Percentiles rank a stretch among this genome's conserved stretches.
Conservation (phyloP, 2,888 invertebrate genomes). For the Boloria selene region DNA sequence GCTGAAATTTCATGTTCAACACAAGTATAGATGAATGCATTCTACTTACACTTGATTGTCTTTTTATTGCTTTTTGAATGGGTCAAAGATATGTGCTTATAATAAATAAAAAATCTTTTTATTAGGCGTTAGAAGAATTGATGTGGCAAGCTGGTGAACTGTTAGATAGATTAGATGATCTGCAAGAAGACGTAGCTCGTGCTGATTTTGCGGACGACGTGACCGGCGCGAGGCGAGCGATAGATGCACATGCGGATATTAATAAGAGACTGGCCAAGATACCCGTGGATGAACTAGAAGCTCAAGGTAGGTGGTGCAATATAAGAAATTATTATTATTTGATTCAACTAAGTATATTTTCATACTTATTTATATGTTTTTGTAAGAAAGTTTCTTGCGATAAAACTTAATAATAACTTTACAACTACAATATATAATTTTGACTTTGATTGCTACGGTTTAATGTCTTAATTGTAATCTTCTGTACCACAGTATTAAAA, state of each 20-base stretch:
- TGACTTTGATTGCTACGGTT: no score
- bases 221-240: conserved; percentile 93
- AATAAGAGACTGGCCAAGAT: conserved; percentile 96
- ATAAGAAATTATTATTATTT: not conserved
- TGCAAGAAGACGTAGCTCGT: conserved; percentile 95
- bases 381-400: no score
- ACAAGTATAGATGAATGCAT: not conserved
- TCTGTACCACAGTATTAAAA: no score
- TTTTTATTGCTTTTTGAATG: no score
- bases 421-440: no score
- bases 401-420: no score
- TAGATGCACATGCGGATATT: conserved; percentile 96
- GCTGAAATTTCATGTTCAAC: not conserved
- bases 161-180: conserved; percentile 94
- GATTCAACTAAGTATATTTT: no score
- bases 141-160: conserved; percentile 98
- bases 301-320: conserved; percentile 85
- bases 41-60: not conserved
- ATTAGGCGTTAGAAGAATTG: conserved; percentile 94
- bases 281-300: conserved; percentile 96
- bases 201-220: conserved; percentile 98
- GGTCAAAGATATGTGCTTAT: not conserved
- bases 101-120: not conserved
- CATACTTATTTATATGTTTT: no score
- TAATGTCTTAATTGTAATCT: no score